Percentiles rank a stretch among this genome's conserved stretches.
Evolutionary conservation across 2,797 vertebrate species (phyloP).

Genomic region (Chrysocyon brachyurus): DNA sequence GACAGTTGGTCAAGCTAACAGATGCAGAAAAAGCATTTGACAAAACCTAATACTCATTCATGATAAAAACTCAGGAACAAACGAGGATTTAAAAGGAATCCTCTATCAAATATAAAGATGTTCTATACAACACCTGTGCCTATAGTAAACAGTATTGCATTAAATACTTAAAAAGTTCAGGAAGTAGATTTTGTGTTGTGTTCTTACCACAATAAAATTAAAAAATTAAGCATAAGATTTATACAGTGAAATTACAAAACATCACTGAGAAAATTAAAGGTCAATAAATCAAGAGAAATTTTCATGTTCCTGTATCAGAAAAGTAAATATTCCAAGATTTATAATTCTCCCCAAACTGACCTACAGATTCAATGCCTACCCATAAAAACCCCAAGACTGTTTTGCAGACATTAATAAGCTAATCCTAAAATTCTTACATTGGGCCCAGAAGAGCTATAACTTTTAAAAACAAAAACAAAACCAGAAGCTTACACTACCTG

Average conservation of each 20-base stretch:
- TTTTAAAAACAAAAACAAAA: slow-evolving; percentile 45
- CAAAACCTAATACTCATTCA: neutral
- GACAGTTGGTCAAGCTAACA: neutral
- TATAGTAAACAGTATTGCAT: neutral
- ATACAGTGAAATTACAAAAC: neutral
- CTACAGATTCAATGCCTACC: neutral
- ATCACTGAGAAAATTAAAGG: slow-evolving; percentile 25
- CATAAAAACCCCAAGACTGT: slow-evolving; percentile 42
- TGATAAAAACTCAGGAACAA: neutral
- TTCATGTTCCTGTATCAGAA: neutral
- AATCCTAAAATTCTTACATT: neutral
- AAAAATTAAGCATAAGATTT: neutral
- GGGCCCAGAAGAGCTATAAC: neutral
- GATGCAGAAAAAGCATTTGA: neutral
- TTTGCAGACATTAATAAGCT: neutral
- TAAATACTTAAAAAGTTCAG: neutral
- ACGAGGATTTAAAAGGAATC: neutral
- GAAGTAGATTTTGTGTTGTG: neutral
- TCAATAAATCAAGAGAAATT: neutral
- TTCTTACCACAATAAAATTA: neutral
- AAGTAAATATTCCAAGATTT: neutral
- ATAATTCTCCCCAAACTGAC: slow-evolving; percentile 20
- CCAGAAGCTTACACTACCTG: neutral
- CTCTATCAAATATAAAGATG: neutral
- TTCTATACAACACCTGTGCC: neutral